These are phyloP conservation scores for Ochropleura plecta DNA, from an alignment of 2,888 invertebrate species.

Conservation along the genomic window DNA sequence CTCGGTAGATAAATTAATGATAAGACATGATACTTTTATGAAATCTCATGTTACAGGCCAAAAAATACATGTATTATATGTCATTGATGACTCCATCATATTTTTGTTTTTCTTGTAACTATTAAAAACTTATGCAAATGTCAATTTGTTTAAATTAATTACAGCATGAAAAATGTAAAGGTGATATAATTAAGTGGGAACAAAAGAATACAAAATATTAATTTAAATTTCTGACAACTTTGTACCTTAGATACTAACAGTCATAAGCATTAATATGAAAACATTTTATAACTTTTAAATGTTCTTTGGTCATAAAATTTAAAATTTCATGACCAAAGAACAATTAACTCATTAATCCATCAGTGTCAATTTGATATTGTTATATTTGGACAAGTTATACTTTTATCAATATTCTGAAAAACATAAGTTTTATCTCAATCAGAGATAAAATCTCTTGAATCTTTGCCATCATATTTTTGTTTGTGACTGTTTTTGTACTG, in stretches of 20 bases:
- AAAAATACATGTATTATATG: slow-evolving; percentile 13
- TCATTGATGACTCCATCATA: neutral
- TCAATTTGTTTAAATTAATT: neutral
- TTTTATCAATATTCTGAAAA: slow-evolving; percentile 1
- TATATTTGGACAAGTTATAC: neutral
- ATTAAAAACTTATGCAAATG: neutral
- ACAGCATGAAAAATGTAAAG: neutral
- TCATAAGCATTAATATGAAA: neutral
- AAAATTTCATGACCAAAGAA: no score
- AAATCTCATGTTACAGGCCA: slow-evolving; percentile 22
- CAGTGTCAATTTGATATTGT: neutral
- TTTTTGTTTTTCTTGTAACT: neutral
- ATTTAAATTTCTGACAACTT: neutral
- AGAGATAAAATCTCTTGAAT: neutral
- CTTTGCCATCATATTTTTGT: no score
- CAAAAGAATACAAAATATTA: neutral
- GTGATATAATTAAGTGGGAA: neutral
- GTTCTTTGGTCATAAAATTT: no score
- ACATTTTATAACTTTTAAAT: neutral
- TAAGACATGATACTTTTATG: slow-evolving; percentile 25
- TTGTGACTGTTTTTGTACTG: neutral
- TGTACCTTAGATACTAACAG: neutral
- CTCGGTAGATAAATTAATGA: slow-evolving; percentile 28
- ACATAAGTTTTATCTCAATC: neutral
- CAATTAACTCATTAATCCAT: no score